These are phyloP conservation scores for Diadema setosum DNA, from an alignment of 35 echinoderm and acorn worm species.

Conservation along the genomic window DNA sequence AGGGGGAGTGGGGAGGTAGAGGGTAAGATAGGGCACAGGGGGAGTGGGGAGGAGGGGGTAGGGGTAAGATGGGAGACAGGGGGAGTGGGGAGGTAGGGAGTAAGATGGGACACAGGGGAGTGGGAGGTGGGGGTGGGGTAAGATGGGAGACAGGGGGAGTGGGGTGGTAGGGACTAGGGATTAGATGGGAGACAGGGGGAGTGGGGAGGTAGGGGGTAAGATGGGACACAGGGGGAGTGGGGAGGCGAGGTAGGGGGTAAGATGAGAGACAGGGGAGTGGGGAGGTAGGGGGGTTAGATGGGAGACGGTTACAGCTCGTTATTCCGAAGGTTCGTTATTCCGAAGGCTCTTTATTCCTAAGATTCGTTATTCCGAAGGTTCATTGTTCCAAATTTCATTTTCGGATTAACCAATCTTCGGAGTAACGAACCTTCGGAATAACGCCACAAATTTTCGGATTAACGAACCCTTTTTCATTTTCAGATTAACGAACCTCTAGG, in stretches of 20 bases:
- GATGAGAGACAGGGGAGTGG: neutral
- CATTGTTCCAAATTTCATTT: no score
- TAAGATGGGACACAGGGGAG: neutral
- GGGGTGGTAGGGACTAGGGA: neutral
- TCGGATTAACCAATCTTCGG: no score
- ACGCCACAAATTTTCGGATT: no score
- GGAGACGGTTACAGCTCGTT: neutral
- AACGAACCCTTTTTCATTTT: no score
- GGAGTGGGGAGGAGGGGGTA: neutral
- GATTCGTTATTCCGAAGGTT: no score
- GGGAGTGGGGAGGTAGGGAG: neutral
- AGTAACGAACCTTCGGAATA: no score
- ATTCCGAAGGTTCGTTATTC: neutral
- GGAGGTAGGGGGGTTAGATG: neutral
- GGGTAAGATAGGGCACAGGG: neutral
- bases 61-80: neutral
- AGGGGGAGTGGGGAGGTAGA: neutral
- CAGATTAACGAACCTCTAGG: no score
- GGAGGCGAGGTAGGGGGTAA: neutral
- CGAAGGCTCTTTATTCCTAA: no score
- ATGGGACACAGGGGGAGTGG: neutral
- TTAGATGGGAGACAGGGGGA: neutral
- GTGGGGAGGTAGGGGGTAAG: neutral
- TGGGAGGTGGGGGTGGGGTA: neutral
- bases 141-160: neutral